Evolutionary conservation across 2,888 invertebrate genomes (phyloP).

Genomic region (Seira musarum): DNA sequence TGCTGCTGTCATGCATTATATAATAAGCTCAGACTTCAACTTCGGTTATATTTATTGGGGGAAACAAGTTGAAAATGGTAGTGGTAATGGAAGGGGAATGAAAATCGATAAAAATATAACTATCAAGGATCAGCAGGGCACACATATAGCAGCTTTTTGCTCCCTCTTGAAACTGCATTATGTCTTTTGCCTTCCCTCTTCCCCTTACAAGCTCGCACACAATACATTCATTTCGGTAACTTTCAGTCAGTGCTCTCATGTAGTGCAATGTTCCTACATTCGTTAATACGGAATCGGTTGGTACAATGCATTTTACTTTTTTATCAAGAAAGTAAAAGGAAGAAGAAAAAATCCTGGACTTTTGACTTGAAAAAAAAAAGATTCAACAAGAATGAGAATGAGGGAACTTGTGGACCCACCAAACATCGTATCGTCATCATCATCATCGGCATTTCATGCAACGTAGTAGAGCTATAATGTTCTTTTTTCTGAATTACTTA

Average conservation of each 20-base stretch:
- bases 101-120: slow-evolving; percentile 69
- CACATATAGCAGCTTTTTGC: slow-evolving; percentile 17
- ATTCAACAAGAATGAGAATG: slow-evolving; percentile 23
- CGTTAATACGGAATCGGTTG: too few species aligned
- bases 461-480: not conserved
- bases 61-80: too few species aligned
- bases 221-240: not conserved
- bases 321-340: slow-evolving; percentile 11
- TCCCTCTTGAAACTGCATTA: slow-evolving; percentile 22
- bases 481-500: slow-evolving; percentile 19
- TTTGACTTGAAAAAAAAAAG: too few species aligned
- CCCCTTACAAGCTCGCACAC: too few species aligned
- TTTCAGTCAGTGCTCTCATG: not conserved
- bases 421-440: slow-evolving; percentile 31
- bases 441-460: not conserved
- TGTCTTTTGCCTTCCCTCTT: not conserved
- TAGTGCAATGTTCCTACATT: slow-evolving; percentile 7
- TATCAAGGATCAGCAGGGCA: slow-evolving; percentile 69
- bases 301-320: too few species aligned
- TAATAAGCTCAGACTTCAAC: too few species aligned
- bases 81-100: slow-evolving; percentile 60
- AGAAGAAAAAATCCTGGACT: too few species aligned
- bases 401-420: slow-evolving; percentile 32
- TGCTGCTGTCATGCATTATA: too few species aligned
- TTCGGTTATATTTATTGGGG: too few species aligned